Conservation (phyloP, 1,140 invertebrate genomes). For the Drosophila malerkotliana region DNA sequence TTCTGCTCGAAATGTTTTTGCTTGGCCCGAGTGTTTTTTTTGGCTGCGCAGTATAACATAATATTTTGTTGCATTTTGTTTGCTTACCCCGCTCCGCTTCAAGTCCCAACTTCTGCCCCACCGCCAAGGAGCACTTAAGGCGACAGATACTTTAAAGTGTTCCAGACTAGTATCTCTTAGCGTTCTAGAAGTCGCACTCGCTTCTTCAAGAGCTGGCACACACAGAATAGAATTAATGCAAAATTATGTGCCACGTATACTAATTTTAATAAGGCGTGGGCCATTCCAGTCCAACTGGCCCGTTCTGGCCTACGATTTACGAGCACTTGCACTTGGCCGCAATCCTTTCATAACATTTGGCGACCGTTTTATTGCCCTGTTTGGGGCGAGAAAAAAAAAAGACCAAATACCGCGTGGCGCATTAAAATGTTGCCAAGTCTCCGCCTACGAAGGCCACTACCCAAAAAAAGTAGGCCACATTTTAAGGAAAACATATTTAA, state of each 20-base stretch:
- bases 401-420: slow-evolving; percentile 52
- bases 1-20: slow-evolving; percentile 22
- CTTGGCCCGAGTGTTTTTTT: slow-evolving; percentile 45
- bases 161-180: slow-evolving; percentile 61
- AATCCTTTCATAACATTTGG: slow-evolving; percentile 77
- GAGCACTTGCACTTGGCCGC: slow-evolving; percentile 60
- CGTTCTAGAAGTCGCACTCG: background rate
- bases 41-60: slow-evolving; percentile 66
- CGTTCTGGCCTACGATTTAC: slow-evolving; percentile 65
- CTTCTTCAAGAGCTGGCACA: slow-evolving; percentile 12
- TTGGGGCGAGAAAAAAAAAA: slow-evolving; percentile 46
- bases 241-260: slow-evolving; percentile 78
- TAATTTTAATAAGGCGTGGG: slow-evolving; percentile 61
- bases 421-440: slow-evolving; percentile 68
- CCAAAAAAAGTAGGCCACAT: background rate
- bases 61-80: slow-evolving; percentile 78
- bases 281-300: background rate
- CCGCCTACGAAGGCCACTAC: slow-evolving; percentile 1
- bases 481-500: background rate
- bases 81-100: slow-evolving; percentile 9
- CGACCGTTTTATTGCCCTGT: slow-evolving; percentile 72
- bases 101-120: background rate
- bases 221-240: slow-evolving; percentile 65
- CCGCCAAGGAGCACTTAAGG: slow-evolving; percentile 57
- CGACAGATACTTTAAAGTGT: slow-evolving; percentile 80